Evolutionary conservation across 2,113 vertebrate species (phyloP), one percentile per base, ranked within the genome.

Genomic region (Meleagris gallopavo): DNA sequence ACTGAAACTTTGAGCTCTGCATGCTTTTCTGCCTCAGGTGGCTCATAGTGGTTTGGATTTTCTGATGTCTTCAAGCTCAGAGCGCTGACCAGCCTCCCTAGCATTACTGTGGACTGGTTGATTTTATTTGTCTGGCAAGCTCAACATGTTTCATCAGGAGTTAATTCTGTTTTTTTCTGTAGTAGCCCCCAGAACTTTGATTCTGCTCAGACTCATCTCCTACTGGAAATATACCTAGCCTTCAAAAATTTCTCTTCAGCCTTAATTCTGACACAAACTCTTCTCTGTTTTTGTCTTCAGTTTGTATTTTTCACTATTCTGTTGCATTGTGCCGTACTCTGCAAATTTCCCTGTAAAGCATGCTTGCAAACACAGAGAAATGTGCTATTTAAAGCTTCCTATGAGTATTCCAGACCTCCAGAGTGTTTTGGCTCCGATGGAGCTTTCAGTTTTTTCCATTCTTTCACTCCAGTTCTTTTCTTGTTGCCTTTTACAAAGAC

Each of bases 1-100:
- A 75, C 77, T 90, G 83, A 94, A 93, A 90, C 88, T 95, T 92
- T 94, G 92, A 94, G 92, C 77, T 93, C 92, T 93, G 77, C 83
- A 65, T 84, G 91, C 64, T 81, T 93, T 92, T 94, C 86, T 93
- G 92, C 92, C 92, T 94, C 89, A 43, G 81, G 86, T 96, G 66
- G 62, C 66, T 90, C 73, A 54, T 46, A 65, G 83, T 65, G 73
- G 62, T 96, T 95, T 77, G 65, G 69, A 89, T 90, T 96, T 92
- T 89, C 77, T 81, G 73, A 74, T 29, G 70, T 82, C 90, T 96
- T 69, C 70, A 84, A 78, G 86, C 75, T 94, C 90, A 95, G 94
- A 95, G 92, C 20, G 32, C 77, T 84, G 77, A 75, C 83, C 70
- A 64, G 83, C 55, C 83, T 93, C 93, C 70, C 41, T 19, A 84